A percentile compares a stretch with the other conserved stretches of the same genome.
These are phyloP conservation scores for Xylophagus ater DNA, from an alignment of 2,888 invertebrate genomes.

Conservation along the genomic window DNA sequence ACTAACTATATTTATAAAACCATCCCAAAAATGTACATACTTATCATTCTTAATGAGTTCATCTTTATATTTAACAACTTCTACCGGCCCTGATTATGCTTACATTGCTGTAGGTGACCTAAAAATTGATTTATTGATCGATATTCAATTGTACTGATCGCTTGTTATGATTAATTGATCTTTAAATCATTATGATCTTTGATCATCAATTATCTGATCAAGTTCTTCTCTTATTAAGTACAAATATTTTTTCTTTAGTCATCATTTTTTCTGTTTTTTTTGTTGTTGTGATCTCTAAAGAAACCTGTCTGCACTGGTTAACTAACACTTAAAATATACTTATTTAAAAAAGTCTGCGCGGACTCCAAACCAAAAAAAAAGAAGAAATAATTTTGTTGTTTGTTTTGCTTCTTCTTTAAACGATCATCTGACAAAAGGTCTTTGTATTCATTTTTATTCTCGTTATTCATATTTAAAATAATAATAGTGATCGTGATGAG, in stretches of 20 bases:
- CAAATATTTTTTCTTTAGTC: too few relatives aligned
- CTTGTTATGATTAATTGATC: constrained; percentile 19
- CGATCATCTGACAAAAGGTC: constrained; percentile 12
- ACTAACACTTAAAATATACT: not conserved
- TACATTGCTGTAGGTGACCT: constrained; percentile 11
- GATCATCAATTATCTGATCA: constrained; percentile 15
- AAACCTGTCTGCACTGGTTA: constrained; percentile 9
- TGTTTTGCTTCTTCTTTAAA: constrained; percentile 10
- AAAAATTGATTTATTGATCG: constrained; percentile 13
- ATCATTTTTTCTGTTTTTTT: constrained; percentile 5
- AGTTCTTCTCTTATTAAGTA: too few relatives aligned
- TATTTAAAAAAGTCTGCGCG: not conserved
- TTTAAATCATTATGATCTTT: constrained; percentile 19
- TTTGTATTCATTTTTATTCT: constrained; percentile 9
- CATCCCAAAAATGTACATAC: too few relatives aligned
- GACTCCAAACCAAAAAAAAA: not conserved
- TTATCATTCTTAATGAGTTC: too few relatives aligned
- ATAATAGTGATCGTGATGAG: too few relatives aligned
- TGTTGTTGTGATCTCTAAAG: constrained; percentile 3
- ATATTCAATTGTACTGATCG: constrained; percentile 8
- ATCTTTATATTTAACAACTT: too few relatives aligned
- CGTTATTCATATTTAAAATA: too few relatives aligned
- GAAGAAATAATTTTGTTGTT: not conserved
- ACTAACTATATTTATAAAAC: too few relatives aligned
- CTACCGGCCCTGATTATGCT: too few relatives aligned